Base-by-base conservation (phyloP, 2,888 invertebrate species). In the Nebria brevicollis region DNA sequence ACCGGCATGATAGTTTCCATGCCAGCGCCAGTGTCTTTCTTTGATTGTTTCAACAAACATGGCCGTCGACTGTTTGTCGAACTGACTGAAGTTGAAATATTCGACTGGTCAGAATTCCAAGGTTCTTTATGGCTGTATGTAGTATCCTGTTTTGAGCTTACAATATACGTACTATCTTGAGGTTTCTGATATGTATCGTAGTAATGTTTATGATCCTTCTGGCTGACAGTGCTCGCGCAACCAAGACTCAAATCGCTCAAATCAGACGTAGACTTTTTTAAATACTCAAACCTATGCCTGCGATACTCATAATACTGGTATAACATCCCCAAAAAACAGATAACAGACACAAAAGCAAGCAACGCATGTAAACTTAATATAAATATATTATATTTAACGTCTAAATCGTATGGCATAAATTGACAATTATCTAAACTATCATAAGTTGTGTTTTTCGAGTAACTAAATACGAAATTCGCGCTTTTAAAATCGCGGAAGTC, bases 1-100 rank as follows among this genome's bases (percentile, higher is more conserved):
- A 92, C 90, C 85, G 84, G 92, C 89, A 83, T 90, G 85, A 88
- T 89, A 84, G 87, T 91, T 87, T 86, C 90, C 88, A 87, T 85
- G 70, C 89, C 89, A 15, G 87, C 88, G 83, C 90, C 89, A 82
- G 87, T 88, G 64, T 87, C 87, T 66, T 86, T 86, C 8, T 87
- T 85, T 82, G 86, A 86, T 81, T 87, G 86, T 83, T 89, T 89
- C 79, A 87, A 87, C 82, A 91, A 84, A 82, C 90, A 91, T 4
- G 91, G 91, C 78, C 88, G 85, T 72, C 91, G 88, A 79, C 91
- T 91, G 84, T 91, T 91, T 25, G 91, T 91, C n/a, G 91, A 91
- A 83, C 91, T 90, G 26, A 91, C 90, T n/a, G 91, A 91, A 75
- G 90, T 90, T 2, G 90, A 90, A 15, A 90, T 87, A 84, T 90